These are phyloP conservation scores for Hypena proboscidalis DNA, from an alignment of 2,888 invertebrate genomes.

Conservation along the genomic window DNA sequence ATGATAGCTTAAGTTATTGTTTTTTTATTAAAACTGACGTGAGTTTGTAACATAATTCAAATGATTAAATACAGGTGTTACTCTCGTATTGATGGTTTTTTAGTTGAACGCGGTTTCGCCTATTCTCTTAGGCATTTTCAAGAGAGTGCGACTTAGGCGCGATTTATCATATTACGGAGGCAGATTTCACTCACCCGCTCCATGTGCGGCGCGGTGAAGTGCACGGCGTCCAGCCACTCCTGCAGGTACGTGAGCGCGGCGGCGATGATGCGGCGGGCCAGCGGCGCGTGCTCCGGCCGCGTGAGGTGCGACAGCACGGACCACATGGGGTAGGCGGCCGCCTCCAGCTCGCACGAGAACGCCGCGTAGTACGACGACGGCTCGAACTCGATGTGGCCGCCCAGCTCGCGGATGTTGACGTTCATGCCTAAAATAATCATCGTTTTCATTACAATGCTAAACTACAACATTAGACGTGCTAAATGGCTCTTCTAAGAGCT, in stretches of 20 bases:
- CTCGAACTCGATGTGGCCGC: slow-evolving; percentile 97
- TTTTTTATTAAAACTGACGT: no score
- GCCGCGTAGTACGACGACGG: slow-evolving; percentile 99
- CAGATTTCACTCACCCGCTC: slow-evolving; percentile 76
- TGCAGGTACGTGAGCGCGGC: slow-evolving; percentile 92
- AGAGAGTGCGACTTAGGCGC: no score
- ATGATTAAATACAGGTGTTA: no score
- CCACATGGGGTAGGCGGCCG: slow-evolving; percentile 99
- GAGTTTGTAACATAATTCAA: no score
- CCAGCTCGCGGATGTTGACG: slow-evolving; percentile 95
- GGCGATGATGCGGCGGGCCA: slow-evolving; percentile 90
- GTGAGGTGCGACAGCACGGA: slow-evolving; percentile 95
- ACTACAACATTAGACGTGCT: no score
- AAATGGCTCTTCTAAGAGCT: no score
- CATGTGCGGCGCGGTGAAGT: slow-evolving; percentile 86
- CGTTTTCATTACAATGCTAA: no score
- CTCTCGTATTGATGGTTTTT: no score
- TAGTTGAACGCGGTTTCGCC: no score
- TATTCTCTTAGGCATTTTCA: no score
- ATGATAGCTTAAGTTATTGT: no score
- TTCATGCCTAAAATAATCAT: slow-evolving; percentile 99
- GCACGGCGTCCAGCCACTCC: slow-evolving; percentile 95
- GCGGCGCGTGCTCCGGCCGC: slow-evolving; percentile 89
- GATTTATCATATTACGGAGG: neutral
- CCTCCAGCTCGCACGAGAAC: slow-evolving; percentile 98